Conservation (phyloP, 2,113 vertebrate species). For the Hyaena hyaena region DNA sequence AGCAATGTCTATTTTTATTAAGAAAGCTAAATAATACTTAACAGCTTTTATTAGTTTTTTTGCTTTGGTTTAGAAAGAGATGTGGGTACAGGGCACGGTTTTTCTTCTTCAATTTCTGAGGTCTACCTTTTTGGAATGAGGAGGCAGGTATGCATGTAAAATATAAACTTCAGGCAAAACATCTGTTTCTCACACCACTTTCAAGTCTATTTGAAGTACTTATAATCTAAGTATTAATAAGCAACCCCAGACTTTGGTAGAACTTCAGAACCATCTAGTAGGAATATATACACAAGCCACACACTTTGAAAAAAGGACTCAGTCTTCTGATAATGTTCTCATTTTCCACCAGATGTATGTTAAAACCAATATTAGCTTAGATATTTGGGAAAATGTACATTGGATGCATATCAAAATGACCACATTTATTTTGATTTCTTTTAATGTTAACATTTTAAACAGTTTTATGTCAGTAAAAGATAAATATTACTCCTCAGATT, state of each 20-base stretch:
- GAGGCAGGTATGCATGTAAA: constrained; percentile 20
- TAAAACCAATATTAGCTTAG: background rate
- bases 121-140: background rate
- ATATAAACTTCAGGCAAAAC: constrained; percentile 35
- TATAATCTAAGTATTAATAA: constrained; percentile 23
- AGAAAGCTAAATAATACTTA: background rate
- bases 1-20: background rate
- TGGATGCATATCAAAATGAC: background rate
- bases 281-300: background rate
- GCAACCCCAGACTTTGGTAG: background rate
- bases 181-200: constrained; percentile 32
- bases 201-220: background rate
- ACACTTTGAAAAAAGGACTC: background rate
- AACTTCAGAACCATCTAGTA: background rate
- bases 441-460: background rate
- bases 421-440: background rate
- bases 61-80: constrained; percentile 19
- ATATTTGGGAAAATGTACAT: background rate
- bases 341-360: background rate
- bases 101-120: constrained; percentile 32
- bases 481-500: background rate
- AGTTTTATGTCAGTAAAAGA: background rate
- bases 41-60: background rate
- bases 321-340: background rate
- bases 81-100: accelerated